Percentiles rank a stretch among this genome's conserved stretches.
These are phyloP conservation scores for Apogon hyalosoma DNA, from an alignment of 2,797 vertebrate species.

Conservation along the genomic window DNA sequence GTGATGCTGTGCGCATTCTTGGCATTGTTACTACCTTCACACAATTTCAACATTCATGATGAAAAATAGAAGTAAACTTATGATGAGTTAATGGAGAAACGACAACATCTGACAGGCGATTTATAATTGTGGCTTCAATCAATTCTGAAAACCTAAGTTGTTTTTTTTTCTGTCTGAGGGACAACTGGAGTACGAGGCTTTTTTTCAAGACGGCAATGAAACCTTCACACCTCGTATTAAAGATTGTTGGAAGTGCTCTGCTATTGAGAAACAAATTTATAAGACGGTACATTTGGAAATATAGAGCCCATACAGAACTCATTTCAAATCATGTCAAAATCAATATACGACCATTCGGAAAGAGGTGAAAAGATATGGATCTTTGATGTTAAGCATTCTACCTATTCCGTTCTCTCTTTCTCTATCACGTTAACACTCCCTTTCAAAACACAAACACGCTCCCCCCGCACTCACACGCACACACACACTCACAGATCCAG, in stretches of 20 bases:
- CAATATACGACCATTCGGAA: conserved; percentile 53
- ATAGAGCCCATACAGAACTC: conserved; percentile 46
- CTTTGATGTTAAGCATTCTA: conserved; percentile 39
- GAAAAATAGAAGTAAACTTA: neutral
- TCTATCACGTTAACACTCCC: conserved; percentile 56
- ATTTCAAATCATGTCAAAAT: conserved; percentile 73
- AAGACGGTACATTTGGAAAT: conserved; percentile 39
- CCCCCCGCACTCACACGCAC: conserved; percentile 10
- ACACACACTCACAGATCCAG: conserved; percentile 4
- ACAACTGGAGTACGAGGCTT: conserved; percentile 29
- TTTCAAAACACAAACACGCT: conserved; percentile 33
- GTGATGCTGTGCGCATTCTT: neutral
- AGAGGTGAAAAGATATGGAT: conserved; percentile 53
- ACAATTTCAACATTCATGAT: neutral
- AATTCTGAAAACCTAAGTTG: conserved; percentile 16
- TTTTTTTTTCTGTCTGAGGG: conserved; percentile 15
- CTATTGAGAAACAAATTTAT: conserved; percentile 64
- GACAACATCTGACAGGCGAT: neutral
- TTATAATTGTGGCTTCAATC: conserved; percentile 5
- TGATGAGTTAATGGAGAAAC: neutral
- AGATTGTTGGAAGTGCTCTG: conserved; percentile 21
- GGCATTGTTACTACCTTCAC: neutral
- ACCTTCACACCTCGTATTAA: conserved; percentile 30
- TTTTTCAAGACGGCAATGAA: conserved; percentile 45
- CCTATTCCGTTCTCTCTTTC: conserved; percentile 33